A percentile compares a stretch with the other conserved stretches of the same genome.
phyloP scores from a whole-genome alignment of 2,797 vertebrate species.

The Aselliscus stoliczkanus region DNA sequence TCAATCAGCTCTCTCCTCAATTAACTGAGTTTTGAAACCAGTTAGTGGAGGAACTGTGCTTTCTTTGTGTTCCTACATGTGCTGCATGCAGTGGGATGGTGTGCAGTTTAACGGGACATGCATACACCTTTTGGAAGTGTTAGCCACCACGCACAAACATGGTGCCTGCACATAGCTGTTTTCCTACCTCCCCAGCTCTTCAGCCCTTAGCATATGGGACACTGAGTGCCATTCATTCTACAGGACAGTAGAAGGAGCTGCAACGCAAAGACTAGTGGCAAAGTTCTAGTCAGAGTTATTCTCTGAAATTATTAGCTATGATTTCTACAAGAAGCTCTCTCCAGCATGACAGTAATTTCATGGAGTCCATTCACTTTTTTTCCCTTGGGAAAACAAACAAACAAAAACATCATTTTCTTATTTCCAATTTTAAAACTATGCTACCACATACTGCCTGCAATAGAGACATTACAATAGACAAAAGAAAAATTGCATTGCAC shows the following conservation, averaged over 20 bases:
- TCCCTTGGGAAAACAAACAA: neutral
- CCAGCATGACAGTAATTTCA: neutral
- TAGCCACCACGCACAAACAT: neutral
- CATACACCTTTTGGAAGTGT: neutral
- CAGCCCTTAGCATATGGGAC: rapidly evolving
- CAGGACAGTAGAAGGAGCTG: neutral
- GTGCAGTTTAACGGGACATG: neutral
- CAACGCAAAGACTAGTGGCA: neutral
- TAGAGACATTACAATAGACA: neutral
- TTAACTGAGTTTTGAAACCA: neutral
- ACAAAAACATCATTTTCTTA: neutral
- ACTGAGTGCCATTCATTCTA: neutral
- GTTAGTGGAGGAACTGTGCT: neutral
- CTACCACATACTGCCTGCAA: neutral
- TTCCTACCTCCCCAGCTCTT: neutral
- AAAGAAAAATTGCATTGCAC: neutral
- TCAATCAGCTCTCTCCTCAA: neutral
- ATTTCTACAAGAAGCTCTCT: neutral
- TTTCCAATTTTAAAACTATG: neutral
- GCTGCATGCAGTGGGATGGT: rapidly evolving
- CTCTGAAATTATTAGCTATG: neutral
- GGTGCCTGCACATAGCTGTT: rapidly evolving
- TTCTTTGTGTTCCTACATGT: neutral
- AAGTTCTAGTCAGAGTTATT: neutral
- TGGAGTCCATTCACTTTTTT: neutral